These are phyloP conservation scores for Xylocampa areola DNA, from an alignment of 2,888 invertebrate genomes.

Conservation along the genomic window DNA sequence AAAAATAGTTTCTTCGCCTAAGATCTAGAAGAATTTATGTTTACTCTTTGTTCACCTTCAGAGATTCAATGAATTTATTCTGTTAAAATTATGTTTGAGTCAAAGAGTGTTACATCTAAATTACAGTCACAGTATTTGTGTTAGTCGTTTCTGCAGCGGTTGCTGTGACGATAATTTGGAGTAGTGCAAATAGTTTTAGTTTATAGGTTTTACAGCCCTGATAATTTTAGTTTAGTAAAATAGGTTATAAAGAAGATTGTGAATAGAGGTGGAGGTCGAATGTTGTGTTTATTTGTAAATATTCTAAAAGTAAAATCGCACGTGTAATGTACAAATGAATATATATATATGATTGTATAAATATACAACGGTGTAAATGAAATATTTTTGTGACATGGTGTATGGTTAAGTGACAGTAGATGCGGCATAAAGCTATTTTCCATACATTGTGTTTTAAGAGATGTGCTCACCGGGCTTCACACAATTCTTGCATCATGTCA, in stretches of 20 bases:
- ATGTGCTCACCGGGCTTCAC: conserved; percentile 78
- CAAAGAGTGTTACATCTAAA: conserved; percentile 41
- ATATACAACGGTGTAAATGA: conserved; percentile 80
- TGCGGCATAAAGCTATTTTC: conserved; percentile 77
- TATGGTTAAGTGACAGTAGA: conserved; percentile 74
- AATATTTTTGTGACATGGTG: conserved; percentile 89
- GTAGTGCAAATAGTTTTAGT: conserved; percentile 64
- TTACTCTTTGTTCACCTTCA: conserved; percentile 55
- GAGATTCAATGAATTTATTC: conserved; percentile 52
- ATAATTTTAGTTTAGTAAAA: conserved; percentile 70
- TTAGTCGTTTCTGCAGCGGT: conserved; percentile 3
- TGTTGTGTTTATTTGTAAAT: conserved; percentile 86
- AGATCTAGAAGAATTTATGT: conserved; percentile 20
- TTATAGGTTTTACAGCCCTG: conserved; percentile 82
- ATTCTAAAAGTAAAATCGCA: conserved; percentile 79
- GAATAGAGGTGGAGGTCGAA: conserved; percentile 79
- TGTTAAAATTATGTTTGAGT: conserved; percentile 59
- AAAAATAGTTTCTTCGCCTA: conserved; percentile 23
- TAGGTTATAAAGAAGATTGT: conserved; percentile 72
- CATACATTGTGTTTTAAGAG: conserved; percentile 73
- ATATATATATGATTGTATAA: conserved; percentile 84
- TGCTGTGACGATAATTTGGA: conserved; percentile 45
- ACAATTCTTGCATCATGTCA: conserved; percentile 85
- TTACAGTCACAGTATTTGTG: conserved; percentile 20
- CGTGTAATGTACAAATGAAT: conserved; percentile 86